A percentile compares a stretch with the other conserved stretches of the same genome.
Conservation (phyloP, 2,113 vertebrate genomes). For the Pygoscelis adeliae region DNA sequence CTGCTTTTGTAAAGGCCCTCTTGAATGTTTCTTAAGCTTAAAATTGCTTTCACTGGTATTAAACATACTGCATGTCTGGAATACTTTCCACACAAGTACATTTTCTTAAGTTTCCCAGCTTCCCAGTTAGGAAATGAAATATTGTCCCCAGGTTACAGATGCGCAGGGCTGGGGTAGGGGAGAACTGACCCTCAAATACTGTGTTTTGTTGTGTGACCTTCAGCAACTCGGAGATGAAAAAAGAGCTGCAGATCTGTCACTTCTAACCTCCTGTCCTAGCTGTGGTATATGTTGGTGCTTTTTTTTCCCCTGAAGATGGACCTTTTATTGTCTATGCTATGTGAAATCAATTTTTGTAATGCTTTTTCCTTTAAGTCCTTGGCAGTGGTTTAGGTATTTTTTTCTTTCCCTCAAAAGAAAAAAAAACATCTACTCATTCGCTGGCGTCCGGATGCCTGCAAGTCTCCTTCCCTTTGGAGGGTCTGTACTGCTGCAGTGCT, state of each 20-base stretch:
- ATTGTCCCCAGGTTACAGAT: neutral
- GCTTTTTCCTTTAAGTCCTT: neutral
- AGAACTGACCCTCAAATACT: neutral
- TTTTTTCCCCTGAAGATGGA: neutral
- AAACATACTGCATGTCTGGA: neutral
- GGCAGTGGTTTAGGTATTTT: neutral
- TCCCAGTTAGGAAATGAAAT: neutral
- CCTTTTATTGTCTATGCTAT: neutral
- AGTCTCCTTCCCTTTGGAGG: neutral
- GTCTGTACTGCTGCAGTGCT: neutral
- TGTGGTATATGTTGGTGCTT: neutral
- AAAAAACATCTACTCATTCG: rapidly evolving
- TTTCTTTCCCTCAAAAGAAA: neutral
- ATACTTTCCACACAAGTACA: neutral
- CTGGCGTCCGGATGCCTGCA: rapidly evolving
- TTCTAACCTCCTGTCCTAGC: neutral
- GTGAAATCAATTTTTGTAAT: neutral
- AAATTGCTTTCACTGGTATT: neutral
- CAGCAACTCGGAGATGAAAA: neutral
- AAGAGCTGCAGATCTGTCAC: neutral
- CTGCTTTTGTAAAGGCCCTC: neutral
- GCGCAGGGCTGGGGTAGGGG: neutral
- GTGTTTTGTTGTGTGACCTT: neutral
- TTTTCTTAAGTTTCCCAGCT: neutral
- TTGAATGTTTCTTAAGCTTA: neutral